Evolutionary conservation across 2,888 invertebrate genomes (phyloP), one percentile per base, ranked within the genome.

Genomic region (Dexiosoma caninum): DNA sequence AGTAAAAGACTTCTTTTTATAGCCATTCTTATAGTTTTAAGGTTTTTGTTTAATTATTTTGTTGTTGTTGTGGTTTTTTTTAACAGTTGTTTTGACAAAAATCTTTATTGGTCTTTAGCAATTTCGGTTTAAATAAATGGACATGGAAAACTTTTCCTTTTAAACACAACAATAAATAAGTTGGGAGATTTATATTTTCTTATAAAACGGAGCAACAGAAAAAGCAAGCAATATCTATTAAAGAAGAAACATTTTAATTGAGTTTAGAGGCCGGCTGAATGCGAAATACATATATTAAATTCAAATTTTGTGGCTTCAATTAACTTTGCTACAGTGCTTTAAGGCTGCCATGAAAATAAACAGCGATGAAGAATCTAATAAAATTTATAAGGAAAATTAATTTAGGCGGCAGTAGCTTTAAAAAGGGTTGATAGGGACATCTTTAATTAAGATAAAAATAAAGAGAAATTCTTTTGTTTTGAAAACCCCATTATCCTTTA

Each of bases 41-140:
- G 67, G 75, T 27, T 75, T 67, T 59, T 51, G 59, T 75, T 60
- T 75, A 67, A 75, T 75, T 75, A 75, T 67, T 67, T 75, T 75
- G 67, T 67, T 75, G 75, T 75, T 75, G 67, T 67, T 75, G 75
- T 75, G 75, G 75, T 23, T 75, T 35, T 30, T 40, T 6, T 27
- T 32, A 59, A 49, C 4, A 30, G 53, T 23, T 64, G 35, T 4
- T 64, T 69, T 42, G 42, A 62, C 42, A 12, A 72, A 55, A 32
- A 55, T 72, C 62, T 72, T 64, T 64, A 72, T 62, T 53, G 72
- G 23, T 62, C 42, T 42, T 72, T 3, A 72, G 21, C 7, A 53
- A 55, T 72, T 72, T 55, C 35, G 53, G 55, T 53, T 44, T 12
- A 32, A 60, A 53, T 32, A 42, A 62, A 44, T 60, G 30, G 40